A percentile compares a stretch with the other conserved stretches of the same genome.
Conservation (phyloP, 2,888 invertebrate genomes). For the Stenotaenia linearis region DNA sequence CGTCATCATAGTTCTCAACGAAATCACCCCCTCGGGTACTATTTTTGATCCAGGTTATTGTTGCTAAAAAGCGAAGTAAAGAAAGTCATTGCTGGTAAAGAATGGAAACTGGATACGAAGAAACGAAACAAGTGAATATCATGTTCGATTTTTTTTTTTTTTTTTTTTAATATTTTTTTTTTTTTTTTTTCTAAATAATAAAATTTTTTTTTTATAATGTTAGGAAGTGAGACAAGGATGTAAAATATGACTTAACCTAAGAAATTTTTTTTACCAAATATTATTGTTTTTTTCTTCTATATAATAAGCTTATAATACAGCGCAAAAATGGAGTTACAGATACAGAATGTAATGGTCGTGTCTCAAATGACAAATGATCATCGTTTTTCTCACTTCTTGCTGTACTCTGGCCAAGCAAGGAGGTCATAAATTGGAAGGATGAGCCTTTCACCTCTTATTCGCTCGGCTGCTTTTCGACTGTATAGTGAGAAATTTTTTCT, state of each 20-base stretch:
- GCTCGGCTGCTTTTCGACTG: background rate
- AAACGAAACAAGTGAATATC: background rate
- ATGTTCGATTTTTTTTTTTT: background rate
- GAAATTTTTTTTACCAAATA: background rate
- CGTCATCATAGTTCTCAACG: background rate
- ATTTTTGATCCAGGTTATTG: background rate
- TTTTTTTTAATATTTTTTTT: background rate
- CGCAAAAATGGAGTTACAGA: background rate
- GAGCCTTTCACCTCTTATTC: background rate
- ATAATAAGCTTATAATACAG: background rate
- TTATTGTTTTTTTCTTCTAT: background rate
- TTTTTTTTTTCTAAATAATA: background rate
- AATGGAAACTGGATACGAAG: background rate
- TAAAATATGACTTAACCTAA: too few relatives aligned
- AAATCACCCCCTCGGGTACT: constrained; percentile 1
- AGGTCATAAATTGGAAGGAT: constrained; percentile 1
- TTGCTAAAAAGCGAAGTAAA: background rate
- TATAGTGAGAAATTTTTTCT: background rate
- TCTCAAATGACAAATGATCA: background rate
- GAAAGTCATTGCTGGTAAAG: background rate
- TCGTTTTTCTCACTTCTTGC: background rate
- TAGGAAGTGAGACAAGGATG: too few relatives aligned
- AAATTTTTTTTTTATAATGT: background rate
- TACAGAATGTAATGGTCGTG: background rate
- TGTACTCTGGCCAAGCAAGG: background rate